Evolutionary conservation across 2,797 vertebrate species (phyloP).

Genomic region (Paguma larvata): DNA sequence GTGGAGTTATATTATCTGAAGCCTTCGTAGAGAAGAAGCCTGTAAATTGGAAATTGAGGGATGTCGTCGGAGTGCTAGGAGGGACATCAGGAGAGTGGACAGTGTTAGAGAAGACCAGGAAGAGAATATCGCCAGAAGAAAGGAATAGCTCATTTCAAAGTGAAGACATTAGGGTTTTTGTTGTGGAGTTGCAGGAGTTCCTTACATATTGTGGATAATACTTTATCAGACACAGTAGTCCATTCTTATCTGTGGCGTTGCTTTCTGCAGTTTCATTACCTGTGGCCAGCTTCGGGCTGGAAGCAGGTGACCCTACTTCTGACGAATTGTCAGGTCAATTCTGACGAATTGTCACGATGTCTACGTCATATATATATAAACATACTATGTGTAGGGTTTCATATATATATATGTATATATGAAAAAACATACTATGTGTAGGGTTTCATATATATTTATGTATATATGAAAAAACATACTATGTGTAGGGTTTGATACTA

Average conservation of each 20-base stretch:
- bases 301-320: background rate
- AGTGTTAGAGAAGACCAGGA: background rate
- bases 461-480: too few relatives aligned
- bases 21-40: background rate
- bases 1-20: background rate
- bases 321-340: background rate
- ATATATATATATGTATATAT: background rate
- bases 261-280: background rate
- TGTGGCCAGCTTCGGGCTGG: background rate
- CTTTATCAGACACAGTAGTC: background rate
- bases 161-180: background rate
- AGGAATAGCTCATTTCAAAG: background rate
- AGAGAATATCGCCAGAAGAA: background rate
- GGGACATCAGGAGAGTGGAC: background rate
- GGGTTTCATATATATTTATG: too few relatives aligned
- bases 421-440: background rate
- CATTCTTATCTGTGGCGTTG: background rate
- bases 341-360: background rate
- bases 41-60: background rate
- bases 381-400: background rate
- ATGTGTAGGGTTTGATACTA: background rate
- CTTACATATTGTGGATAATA: background rate
- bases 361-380: background rate
- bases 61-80: background rate
- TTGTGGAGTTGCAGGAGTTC: background rate